Evolutionary conservation across 23 tunicate genomes (phyloP), one percentile per base, ranked within the genome.

Genomic region (Diplosoma virens): DNA sequence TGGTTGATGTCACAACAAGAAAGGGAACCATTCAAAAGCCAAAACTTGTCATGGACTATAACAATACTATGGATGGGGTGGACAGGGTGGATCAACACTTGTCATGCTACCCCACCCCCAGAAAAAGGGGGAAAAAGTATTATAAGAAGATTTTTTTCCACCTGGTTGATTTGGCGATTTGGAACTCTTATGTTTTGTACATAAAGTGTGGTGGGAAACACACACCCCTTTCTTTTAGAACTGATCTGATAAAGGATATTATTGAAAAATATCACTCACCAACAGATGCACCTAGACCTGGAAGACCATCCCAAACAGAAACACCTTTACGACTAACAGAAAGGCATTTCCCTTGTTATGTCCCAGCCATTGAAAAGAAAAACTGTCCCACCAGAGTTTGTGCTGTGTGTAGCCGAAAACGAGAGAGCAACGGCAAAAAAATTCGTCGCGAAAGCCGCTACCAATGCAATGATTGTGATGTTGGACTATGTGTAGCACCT

Each of bases 111-210:
- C 63, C 64, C 21, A 24, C 65, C 37, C 65, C 64, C 23, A 73
- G 34, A 50, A 73, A 73, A 11, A 50, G 26, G 36, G 25, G 47
- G 24, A 73, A 73, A 27, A 21, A 73, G 24, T 73, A 26, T 25
- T n/a, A n/a, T n/a, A 48, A 73, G 11, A 73, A 73, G 79, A 73
- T 73, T 9, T 70, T 70, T 52, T 50, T 73, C n/a, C 79, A 73
- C 63, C 23, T 47, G 21, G 65, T 73, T 47, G 79, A 73, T 27
- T 26, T 73, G 65, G 76, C 76, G 20, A 5, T 34, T 20, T 34
- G 76, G 79, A 73, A 73, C 18, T 73, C 79, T 47, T 50, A 48
- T 25, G 27, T 50, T 50, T 52, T 50, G 61, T 73, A 73, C 33
- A 73, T 3, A 52, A 73, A 47, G 36, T 73, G 22, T 47, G 79